Percentiles rank a stretch among this genome's conserved stretches.
These are phyloP conservation scores for Lithodes maja DNA, from an alignment of 2,888 invertebrate species.

Conservation along the genomic window DNA sequence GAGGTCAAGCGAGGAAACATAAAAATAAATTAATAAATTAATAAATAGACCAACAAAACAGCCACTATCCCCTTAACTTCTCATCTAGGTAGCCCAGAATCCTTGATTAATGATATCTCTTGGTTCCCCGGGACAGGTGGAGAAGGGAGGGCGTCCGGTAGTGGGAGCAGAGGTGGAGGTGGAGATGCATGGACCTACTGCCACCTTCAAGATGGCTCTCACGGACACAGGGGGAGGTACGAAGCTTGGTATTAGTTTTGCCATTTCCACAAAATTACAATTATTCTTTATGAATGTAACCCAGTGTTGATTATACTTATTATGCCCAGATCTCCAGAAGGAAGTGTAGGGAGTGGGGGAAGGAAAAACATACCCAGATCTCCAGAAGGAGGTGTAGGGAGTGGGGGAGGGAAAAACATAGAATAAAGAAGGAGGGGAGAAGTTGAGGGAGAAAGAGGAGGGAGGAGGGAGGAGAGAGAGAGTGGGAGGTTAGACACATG, in stretches of 20 bases:
- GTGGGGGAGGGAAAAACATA: too few species aligned
- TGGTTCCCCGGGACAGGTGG: too few species aligned
- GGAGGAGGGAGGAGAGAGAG: too few species aligned
- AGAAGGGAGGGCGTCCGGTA: neutral
- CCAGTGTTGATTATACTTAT: neutral
- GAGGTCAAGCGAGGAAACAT: neutral
- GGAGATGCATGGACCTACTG: neutral
- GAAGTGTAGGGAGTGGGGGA: too few species aligned
- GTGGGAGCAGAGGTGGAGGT: conserved; percentile 5
- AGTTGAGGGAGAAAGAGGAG: too few species aligned
- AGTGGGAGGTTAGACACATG: too few species aligned
- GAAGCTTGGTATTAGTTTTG: neutral
- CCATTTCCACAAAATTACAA: neutral
- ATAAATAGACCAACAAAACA: neutral
- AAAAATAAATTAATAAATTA: neutral
- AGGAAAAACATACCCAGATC: too few species aligned
- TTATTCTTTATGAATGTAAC: neutral
- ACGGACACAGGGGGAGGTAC: neutral
- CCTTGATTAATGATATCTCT: too few species aligned
- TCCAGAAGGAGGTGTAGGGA: too few species aligned
- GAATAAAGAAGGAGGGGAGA: too few species aligned
- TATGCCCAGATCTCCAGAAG: neutral
- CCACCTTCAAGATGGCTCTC: neutral
- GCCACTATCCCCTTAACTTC: neutral
- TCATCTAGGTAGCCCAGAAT: neutral